Evolutionary conservation across 2,797 vertebrate species (phyloP), one percentile per base, ranked within the genome.

Genomic region (Tarsius wallacei): DNA sequence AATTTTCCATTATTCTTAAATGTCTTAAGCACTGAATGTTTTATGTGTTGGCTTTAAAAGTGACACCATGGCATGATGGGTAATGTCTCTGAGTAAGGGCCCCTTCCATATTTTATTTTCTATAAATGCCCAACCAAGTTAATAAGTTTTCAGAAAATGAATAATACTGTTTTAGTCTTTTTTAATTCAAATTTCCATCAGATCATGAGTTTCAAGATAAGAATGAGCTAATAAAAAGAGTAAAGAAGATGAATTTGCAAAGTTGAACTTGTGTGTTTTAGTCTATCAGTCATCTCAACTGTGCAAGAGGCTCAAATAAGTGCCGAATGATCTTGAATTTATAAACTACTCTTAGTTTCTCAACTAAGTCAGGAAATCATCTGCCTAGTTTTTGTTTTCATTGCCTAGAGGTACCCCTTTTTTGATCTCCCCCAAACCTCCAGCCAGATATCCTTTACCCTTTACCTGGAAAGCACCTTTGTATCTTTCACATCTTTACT

Each of bases 21-120:
- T 90, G 77, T 90, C 80, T 95, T 73, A 66, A 89, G 36, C 91
- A 73, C 0, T 28, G 83, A 91, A 74, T 70, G 33, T 84, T 93
- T 63, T 70, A 63, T 26, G 16, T 21, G 42, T 64, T 70, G 53
- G 8, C 0, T 55, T 81, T 57, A 76, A 95, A 73, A 49, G 13
- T 81, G 51, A 78, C 57, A 63, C 63, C 63, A 47, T 1, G 68
- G 26, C 7, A 59, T 6, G 2, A 36, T 24, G 53, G 28, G 24
- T 36, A 82, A 94, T 36, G 16, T 10, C 74, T 64, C 53, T 64
- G 47, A 55, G 21, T 8, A 51, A 9, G 9, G 61, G 9, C 3
- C 17, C 6, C 28, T 71, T 77, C 59, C 26, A 36, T 76, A 76
- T 80, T 55, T 53, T 42, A 36, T 96, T 97, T 84, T 85, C 74